Evolutionary conservation across 1,140 invertebrate species (phyloP), one percentile per base, ranked within the genome.

Genomic region (Plodia interpunctella): DNA sequence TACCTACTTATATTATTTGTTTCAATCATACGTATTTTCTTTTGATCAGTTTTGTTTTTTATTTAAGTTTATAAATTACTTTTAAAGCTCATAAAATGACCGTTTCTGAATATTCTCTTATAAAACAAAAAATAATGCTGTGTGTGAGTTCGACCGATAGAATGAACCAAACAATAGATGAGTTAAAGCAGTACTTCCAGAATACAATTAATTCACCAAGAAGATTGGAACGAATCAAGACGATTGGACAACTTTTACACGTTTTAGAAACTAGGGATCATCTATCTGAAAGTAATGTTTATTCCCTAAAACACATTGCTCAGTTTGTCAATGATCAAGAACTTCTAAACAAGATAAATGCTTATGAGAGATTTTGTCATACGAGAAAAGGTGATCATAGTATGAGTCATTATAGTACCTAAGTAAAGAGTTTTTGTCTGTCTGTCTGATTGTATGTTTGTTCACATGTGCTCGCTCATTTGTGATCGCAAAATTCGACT

Each of bases 181-280:
- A 66, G 13, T 49, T 88, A 59, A 88, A 86, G 68, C 70, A 76
- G 21, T 69, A 78, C 52, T 87, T 81, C 52, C 74, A 68, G 59
- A 66, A 79, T 18, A 70, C 76, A 49, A 82, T 88, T 30, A 81
- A 87, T 64, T 88, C 85, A 13, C 60, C 68, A 6, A 74, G 85
- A 60, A 76, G 75, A 63, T 83, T 62, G 55, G 85, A 88, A 67
- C 59, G 74, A 59, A 80, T 86, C 17, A 67, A 58, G 18, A 78
- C 65, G 4, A 77, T 87, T 61, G 68, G 72, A 0, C 69, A 88
- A 17, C 62, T 88, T 28, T 54, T 88, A 15, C 74, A 69, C 18
- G 62, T 88, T 18, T 71, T 90, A 30, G 84, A 88, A 76, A 68
- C 81, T 32, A 67, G 84, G 64, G 79, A 86, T 69, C 62, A 85